Conservation (phyloP, 2,113 vertebrate genomes). For the Sinocyclocheilus maitianheensis region DNA sequence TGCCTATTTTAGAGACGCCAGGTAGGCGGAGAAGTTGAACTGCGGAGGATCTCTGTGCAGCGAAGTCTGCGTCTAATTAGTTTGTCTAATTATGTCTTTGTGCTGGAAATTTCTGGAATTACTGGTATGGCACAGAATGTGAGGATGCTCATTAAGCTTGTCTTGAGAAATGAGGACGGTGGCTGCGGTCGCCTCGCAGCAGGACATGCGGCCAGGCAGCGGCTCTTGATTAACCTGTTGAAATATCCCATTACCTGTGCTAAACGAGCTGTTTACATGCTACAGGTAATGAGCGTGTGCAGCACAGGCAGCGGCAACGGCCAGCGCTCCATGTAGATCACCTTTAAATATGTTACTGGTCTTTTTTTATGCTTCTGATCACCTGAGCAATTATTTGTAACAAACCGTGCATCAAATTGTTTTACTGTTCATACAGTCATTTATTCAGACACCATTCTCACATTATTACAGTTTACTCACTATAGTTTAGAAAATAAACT, state of each 20-base stretch:
- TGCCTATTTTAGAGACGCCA: slow-evolving; percentile 78
- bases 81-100: slow-evolving; percentile 85
- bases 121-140: slow-evolving; percentile 79
- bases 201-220: neutral
- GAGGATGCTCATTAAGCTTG: slow-evolving; percentile 80
- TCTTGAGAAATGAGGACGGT: slow-evolving; percentile 71
- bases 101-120: slow-evolving; percentile 84
- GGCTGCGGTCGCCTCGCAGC: slow-evolving; percentile 27
- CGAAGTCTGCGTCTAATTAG: slow-evolving; percentile 81
- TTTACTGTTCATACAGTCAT: neutral
- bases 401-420: neutral
- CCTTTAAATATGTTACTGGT: neutral
- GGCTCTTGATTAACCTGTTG: slow-evolving; percentile 24
- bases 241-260: slow-evolving; percentile 22
- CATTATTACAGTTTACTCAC: no score
- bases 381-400: neutral
- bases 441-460: no score
- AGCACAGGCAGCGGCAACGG: neutral
- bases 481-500: no score
- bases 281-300: neutral
- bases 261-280: slow-evolving; percentile 15
- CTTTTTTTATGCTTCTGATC: neutral
- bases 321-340: no score
- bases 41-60: slow-evolving; percentile 77
- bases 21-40: slow-evolving; percentile 81